These are phyloP conservation scores for Myotis planiceps DNA, from an alignment of 2,797 vertebrate species.

Conservation along the genomic window DNA sequence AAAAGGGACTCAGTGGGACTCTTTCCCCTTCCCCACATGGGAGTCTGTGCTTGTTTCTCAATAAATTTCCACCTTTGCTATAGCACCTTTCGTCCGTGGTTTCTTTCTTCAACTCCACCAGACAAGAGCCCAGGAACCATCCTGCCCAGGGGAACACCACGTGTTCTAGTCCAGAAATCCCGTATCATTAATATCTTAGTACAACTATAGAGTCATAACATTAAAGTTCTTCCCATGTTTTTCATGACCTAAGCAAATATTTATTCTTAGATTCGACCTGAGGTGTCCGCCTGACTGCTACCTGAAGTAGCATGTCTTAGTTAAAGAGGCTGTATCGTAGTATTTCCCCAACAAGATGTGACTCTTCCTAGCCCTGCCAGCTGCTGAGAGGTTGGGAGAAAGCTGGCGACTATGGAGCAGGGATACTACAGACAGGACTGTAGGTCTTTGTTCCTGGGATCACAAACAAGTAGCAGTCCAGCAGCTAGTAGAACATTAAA, in stretches of 20 bases:
- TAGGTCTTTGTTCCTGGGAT: neutral
- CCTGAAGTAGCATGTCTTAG: neutral
- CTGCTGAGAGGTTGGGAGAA: neutral
- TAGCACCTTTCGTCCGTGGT: too few relatives aligned
- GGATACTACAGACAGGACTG: neutral
- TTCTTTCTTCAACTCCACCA: too few relatives aligned
- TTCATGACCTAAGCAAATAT: neutral
- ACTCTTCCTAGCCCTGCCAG: neutral
- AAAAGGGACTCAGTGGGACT: too few relatives aligned
- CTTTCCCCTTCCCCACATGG: too few relatives aligned
- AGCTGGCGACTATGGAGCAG: neutral
- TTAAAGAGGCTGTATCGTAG: neutral
- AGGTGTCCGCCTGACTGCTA: neutral
- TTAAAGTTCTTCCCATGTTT: neutral
- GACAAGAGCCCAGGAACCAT: too few relatives aligned
- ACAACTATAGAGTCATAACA: neutral
- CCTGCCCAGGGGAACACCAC: too few relatives aligned
- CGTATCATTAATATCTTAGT: neutral
- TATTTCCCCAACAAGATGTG: too few relatives aligned
- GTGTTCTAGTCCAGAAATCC: too few relatives aligned
- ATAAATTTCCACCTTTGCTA: too few relatives aligned
- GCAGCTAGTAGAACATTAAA: neutral
- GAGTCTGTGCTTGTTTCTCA: too few relatives aligned
- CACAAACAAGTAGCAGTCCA: neutral
- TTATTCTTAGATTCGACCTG: neutral